A percentile compares a stretch with the other conserved stretches of the same genome.
Conservation (phyloP, 2,797 vertebrate species). For the Cyclura pinguis region DNA sequence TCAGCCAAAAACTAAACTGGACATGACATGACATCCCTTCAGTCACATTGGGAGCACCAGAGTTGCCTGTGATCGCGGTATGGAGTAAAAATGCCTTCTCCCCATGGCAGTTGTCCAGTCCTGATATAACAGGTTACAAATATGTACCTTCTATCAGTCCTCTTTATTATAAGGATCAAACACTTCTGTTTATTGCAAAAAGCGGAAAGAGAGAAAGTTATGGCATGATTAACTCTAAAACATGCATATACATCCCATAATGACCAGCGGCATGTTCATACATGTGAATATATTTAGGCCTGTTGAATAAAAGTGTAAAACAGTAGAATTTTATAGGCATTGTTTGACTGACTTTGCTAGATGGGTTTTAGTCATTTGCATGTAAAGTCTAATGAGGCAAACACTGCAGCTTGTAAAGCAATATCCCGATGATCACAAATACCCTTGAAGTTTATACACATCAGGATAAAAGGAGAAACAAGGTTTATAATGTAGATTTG, state of each 20-base stretch:
- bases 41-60: no score
- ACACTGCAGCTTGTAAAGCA: slow-evolving; percentile 60
- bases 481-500: slow-evolving; percentile 63
- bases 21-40: no score
- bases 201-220: not conserved
- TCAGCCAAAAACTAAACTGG: no score
- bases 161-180: slow-evolving; percentile 30
- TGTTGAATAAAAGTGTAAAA: slow-evolving; percentile 17
- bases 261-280: not conserved
- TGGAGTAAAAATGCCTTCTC: no score
- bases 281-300: not conserved
- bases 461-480: slow-evolving; percentile 29
- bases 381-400: slow-evolving; percentile 64
- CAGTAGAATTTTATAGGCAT: slow-evolving; percentile 18
- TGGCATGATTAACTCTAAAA: not conserved
- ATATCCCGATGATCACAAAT: slow-evolving; percentile 62
- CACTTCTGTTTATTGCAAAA: slow-evolving; percentile 23
- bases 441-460: slow-evolving; percentile 64
- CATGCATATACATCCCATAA: not conserved
- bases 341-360: slow-evolving; percentile 61
- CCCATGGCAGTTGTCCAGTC: no score
- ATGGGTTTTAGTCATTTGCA: slow-evolving; percentile 55
- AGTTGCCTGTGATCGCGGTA: no score
- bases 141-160: not conserved
- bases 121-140: not conserved